Percentiles rank a stretch among this genome's conserved stretches.
phyloP scores from a whole-genome alignment of 2,888 invertebrate genomes.

The Timema cristinae region DNA sequence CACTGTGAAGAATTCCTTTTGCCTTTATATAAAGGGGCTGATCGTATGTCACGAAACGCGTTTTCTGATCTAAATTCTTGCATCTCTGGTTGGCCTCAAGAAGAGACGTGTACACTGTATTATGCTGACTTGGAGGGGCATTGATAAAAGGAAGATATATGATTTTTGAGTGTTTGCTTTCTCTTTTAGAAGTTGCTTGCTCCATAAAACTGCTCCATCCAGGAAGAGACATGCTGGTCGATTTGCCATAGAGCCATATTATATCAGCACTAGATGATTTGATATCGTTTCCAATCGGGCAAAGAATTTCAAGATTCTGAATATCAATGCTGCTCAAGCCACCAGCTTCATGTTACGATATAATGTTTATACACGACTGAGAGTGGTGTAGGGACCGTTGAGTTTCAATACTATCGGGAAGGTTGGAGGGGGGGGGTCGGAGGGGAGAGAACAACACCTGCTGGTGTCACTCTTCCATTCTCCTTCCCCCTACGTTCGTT shows the following conservation, averaged over 20 bases:
- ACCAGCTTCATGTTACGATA: neutral
- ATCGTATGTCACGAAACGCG: slow-evolving; percentile 38
- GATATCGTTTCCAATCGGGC: neutral
- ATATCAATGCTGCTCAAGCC: neutral
- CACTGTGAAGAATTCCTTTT: slow-evolving; percentile 36
- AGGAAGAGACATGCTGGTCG: slow-evolving; percentile 20
- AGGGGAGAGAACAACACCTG: too few relatives aligned
- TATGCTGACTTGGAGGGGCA: slow-evolving; percentile 30
- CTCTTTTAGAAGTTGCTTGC: slow-evolving; percentile 23
- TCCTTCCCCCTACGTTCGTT: too few relatives aligned
- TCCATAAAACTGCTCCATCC: slow-evolving; percentile 35
- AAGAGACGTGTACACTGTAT: slow-evolving; percentile 32
- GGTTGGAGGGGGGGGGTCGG: too few relatives aligned
- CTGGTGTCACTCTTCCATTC: too few relatives aligned
- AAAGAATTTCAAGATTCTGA: neutral
- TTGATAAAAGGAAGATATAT: slow-evolving; percentile 27
- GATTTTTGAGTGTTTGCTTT: slow-evolving; percentile 20
- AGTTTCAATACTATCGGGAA: too few relatives aligned
- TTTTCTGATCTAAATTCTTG: slow-evolving; percentile 30
- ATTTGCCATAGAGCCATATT: slow-evolving; percentile 30
- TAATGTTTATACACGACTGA: too few relatives aligned
- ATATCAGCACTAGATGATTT: neutral
- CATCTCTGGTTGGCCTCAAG: slow-evolving; percentile 31
- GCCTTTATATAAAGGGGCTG: slow-evolving; percentile 40
- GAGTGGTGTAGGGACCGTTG: too few relatives aligned